These are phyloP conservation scores for Acrocera orbiculus DNA, from an alignment of 2,888 invertebrate species.

Conservation along the genomic window DNA sequence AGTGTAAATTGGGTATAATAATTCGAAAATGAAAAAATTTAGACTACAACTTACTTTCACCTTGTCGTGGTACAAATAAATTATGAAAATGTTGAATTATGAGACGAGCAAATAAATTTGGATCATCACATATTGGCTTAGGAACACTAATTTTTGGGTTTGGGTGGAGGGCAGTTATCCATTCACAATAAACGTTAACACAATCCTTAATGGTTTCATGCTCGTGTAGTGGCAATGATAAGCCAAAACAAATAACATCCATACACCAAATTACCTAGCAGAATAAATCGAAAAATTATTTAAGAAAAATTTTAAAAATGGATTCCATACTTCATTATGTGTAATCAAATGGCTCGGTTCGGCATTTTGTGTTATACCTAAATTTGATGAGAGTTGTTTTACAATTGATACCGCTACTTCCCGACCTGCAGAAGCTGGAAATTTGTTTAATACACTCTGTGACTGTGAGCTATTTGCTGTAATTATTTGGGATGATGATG, in stretches of 20 bases:
- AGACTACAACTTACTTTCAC: constrained; percentile 54
- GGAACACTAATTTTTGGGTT: constrained; percentile 78
- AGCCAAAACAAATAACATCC: constrained; percentile 77
- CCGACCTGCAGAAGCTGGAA: constrained; percentile 39
- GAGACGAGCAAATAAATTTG: constrained; percentile 75
- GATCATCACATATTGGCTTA: constrained; percentile 70
- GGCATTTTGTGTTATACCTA: constrained; percentile 58
- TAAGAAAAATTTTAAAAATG: not conserved
- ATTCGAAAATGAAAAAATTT: constrained; percentile 5
- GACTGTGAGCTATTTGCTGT: constrained; percentile 33
- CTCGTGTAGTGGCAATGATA: constrained; percentile 75
- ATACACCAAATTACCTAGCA: constrained; percentile 73
- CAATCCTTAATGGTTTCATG: constrained; percentile 92
- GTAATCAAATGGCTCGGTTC: constrained; percentile 70
- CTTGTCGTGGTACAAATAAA: constrained; percentile 80
- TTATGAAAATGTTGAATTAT: constrained; percentile 88
- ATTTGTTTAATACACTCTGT: constrained; percentile 41
- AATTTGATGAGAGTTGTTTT: constrained; percentile 39
- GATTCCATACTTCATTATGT: constrained; percentile 58
- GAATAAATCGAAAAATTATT: constrained; percentile 1
- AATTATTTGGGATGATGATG: constrained; percentile 33
- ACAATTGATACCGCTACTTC: constrained; percentile 45
- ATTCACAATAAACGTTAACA: constrained; percentile 92
- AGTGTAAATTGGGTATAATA: too few species aligned
- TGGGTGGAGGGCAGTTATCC: constrained; percentile 76